phyloP scores from a whole-genome alignment of 64 coral and sea anemone species.

The Dendrophyllia cribrosa region DNA sequence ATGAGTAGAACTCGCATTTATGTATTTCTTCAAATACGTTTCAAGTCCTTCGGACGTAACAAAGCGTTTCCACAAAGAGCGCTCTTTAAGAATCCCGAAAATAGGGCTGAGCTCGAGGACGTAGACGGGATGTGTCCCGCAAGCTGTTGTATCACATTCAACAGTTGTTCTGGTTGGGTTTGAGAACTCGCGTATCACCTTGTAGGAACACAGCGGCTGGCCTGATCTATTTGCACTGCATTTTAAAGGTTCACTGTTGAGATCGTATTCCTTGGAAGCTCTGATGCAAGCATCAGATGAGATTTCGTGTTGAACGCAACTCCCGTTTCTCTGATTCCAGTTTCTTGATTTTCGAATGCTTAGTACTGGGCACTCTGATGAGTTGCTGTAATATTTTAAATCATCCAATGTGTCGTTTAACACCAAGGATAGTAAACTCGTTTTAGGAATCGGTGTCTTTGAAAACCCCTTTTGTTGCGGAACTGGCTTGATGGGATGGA shows the following conservation, averaged over 20 bases:
- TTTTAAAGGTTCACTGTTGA: slow-evolving; percentile 20
- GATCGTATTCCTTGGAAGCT: slow-evolving; percentile 53
- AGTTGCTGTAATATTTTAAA: neutral
- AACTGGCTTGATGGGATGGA: neutral
- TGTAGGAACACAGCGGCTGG: slow-evolving; percentile 31
- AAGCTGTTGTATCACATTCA: slow-evolving; percentile 25
- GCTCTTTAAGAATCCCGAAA: slow-evolving; percentile 47
- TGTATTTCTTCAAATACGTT: slow-evolving; percentile 38
- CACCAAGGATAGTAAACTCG: neutral
- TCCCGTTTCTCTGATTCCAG: neutral
- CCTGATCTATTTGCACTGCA: neutral
- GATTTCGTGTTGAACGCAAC: neutral
- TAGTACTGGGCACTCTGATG: slow-evolving; percentile 7
- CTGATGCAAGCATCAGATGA: slow-evolving; percentile 2
- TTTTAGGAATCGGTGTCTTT: neutral
- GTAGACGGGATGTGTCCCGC: slow-evolving; percentile 65
- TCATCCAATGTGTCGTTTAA: neutral
- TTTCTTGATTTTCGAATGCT: neutral
- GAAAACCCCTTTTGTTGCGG: neutral
- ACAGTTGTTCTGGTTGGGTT: neutral
- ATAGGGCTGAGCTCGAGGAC: slow-evolving; percentile 19
- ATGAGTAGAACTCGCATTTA: neutral
- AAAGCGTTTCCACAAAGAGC: slow-evolving; percentile 35
- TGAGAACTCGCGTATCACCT: neutral
- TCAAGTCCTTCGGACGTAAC: slow-evolving; percentile 13